These are phyloP conservation scores for Hafferia zeledoni DNA, from an alignment of 2,797 vertebrate species.

Conservation along the genomic window DNA sequence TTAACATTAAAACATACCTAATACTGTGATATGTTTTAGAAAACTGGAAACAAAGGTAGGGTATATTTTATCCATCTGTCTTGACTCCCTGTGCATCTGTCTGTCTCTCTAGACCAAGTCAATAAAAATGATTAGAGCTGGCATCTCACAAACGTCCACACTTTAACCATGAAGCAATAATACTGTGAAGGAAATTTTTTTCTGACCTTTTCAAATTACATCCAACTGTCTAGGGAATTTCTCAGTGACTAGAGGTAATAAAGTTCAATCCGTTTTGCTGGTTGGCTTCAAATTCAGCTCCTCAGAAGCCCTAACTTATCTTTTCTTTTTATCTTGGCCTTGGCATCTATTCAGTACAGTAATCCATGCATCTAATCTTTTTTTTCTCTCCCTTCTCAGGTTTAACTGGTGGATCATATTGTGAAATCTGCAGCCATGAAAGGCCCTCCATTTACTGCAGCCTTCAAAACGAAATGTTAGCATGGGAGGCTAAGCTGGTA, in stretches of 20 bases:
- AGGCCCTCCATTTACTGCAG: constrained; percentile 65
- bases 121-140: constrained; percentile 81
- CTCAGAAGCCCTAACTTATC: constrained; percentile 75
- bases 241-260: constrained; percentile 82
- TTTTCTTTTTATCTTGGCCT: constrained; percentile 78
- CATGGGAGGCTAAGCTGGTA: constrained; percentile 72
- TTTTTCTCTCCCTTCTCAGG: constrained; percentile 47
- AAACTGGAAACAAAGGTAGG: constrained; percentile 49
- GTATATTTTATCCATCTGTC: constrained; percentile 63
- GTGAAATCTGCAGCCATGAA: constrained; percentile 75
- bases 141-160: constrained; percentile 76
- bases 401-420: constrained; percentile 76
- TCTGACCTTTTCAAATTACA: constrained; percentile 84
- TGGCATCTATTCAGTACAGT: constrained; percentile 75
- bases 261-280: constrained; percentile 81
- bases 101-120: constrained; percentile 77
- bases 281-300: constrained; percentile 81
- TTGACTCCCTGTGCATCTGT: constrained; percentile 68
- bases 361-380: constrained; percentile 77
- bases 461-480: constrained; percentile 72
- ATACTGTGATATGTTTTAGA: constrained; percentile 41
- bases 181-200: constrained; percentile 76
- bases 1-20: constrained; percentile 55
- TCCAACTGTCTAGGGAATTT: constrained; percentile 83
- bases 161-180: constrained; percentile 78